phyloP scores from a whole-genome alignment of 1,140 invertebrate genomes.

The Tetramorium parvispinum region DNA sequence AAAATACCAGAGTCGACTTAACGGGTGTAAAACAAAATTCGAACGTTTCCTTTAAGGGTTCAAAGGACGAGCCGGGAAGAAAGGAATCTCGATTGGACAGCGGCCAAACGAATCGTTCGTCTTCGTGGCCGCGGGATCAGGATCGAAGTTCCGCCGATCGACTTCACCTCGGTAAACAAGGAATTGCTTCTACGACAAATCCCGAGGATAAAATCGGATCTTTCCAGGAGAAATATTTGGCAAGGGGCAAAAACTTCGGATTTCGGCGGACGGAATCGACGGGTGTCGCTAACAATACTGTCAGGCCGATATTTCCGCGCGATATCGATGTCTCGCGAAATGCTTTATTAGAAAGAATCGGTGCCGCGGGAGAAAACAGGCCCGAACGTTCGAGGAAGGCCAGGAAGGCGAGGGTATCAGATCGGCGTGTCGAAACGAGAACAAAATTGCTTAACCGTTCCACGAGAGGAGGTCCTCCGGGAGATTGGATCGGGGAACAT shows the following conservation, averaged over 20 bases:
- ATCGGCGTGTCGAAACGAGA: slow-evolving; percentile 26
- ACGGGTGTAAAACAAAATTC: slow-evolving; percentile 29
- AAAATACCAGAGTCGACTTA: not conserved
- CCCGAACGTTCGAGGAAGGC: not conserved
- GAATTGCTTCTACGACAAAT: slow-evolving; percentile 3
- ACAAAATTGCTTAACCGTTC: slow-evolving; percentile 51
- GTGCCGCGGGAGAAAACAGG: not conserved
- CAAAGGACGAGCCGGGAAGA: not conserved
- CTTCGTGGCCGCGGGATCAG: not conserved
- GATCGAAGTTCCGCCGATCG: slow-evolving; percentile 9
- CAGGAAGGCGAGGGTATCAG: slow-evolving; percentile 10
- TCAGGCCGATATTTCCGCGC: not conserved
- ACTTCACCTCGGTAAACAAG: slow-evolving; percentile 35
- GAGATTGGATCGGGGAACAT: slow-evolving; percentile 48
- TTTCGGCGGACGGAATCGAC: not conserved
- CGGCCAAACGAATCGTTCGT: slow-evolving; percentile 7
- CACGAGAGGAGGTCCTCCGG: slow-evolving; percentile 15
- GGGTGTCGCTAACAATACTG: not conserved
- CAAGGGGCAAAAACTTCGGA: not conserved
- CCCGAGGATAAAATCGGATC: slow-evolving; percentile 1
- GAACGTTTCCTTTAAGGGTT: not conserved
- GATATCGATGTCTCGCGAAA: slow-evolving; percentile 13
- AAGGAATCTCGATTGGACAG: slow-evolving; percentile 13
- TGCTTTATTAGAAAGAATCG: not conserved
- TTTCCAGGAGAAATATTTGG: not conserved